Evolutionary conservation across 1,140 invertebrate species (phyloP), one percentile per base, ranked within the genome.

Genomic region (Zeugodacus cucurbitae): DNA sequence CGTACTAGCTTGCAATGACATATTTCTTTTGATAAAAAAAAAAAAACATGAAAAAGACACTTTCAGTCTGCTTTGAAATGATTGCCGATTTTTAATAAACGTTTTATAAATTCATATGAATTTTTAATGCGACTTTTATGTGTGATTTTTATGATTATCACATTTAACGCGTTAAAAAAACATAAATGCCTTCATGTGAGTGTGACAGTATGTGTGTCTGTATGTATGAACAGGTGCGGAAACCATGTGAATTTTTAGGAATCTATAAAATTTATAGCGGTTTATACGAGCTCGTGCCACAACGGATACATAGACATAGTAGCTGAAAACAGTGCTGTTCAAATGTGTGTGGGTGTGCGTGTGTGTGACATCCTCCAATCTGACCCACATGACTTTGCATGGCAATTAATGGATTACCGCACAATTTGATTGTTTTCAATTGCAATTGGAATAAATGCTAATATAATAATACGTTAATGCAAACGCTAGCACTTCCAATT

Each of bases 381-480:
- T 48, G 74, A 48, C 41, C 34, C 37, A 48, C 44, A 22, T 29
- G 41, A 48, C 22, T 82, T 11, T 82, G 22, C 6, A 41, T 74
- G 74, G 22, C n/a, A 41, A n/a, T 44, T 26, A 22, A 26, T 44
- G 37, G 41, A 44, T 82, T 48, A 82, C 37, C 37, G 26, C 74
- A 82, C 37, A 82, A 26, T 44, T 44, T 29, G 22, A 48, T 82
- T 82, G 74, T 82, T 82, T 82, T 48, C n/a, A 82, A 82, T 82
- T 82, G 48, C 34, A 82, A 82, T 44, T 41, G 6, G 37, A 17
- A 48, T 26, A 48, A 48, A 78, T 78, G 37, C 26, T 70, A 70
- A 70, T 70, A 20, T 41, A n/a, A 82, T 82, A 44, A n/a, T 11
- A 48, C 26, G 37, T 10, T 82, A 48, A 82, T 82, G n/a, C 22